Evolutionary conservation across 2,797 vertebrate species (phyloP).

Genomic region (Anguilla obscura): DNA sequence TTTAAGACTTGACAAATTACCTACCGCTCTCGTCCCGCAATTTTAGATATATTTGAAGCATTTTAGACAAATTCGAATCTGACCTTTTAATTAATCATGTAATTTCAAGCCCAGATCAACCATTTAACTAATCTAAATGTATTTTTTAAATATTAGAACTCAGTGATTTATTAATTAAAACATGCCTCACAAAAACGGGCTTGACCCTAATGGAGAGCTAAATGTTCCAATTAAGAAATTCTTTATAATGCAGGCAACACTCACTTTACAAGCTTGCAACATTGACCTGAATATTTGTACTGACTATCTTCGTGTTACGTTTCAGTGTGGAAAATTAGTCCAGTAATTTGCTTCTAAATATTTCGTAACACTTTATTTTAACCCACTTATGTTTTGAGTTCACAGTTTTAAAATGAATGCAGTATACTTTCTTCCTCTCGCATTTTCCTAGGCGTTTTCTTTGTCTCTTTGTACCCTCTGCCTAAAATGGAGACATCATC

Average conservation of each 20-base stretch:
- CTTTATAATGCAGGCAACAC: not conserved
- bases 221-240: slow-evolving; percentile 21
- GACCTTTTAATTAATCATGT: slow-evolving; percentile 52
- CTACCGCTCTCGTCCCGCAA: slow-evolving; percentile 76
- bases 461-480: slow-evolving; percentile 83
- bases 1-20: slow-evolving; percentile 85
- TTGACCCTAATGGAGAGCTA: slow-evolving; percentile 32
- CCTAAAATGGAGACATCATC: slow-evolving; percentile 95
- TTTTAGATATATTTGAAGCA: slow-evolving; percentile 71
- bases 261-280: not conserved
- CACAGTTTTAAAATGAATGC: not conserved
- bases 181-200: slow-evolving; percentile 35
- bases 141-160: slow-evolving; percentile 47
- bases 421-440: slow-evolving; percentile 16
- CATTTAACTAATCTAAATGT: slow-evolving; percentile 50
- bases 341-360: not conserved
- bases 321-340: not conserved
- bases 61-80: slow-evolving; percentile 70
- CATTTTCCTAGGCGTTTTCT: slow-evolving; percentile 61
- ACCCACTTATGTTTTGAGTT: not conserved
- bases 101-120: slow-evolving; percentile 49
- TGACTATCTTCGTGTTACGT: not conserved
- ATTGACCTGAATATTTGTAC: not conserved
- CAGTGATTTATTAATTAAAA: slow-evolving; percentile 49
- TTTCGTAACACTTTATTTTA: not conserved